Evolutionary conservation across 2,888 invertebrate species (phyloP), one percentile per base, ranked within the genome.

Genomic region (Cosmorhoe ocellata): DNA sequence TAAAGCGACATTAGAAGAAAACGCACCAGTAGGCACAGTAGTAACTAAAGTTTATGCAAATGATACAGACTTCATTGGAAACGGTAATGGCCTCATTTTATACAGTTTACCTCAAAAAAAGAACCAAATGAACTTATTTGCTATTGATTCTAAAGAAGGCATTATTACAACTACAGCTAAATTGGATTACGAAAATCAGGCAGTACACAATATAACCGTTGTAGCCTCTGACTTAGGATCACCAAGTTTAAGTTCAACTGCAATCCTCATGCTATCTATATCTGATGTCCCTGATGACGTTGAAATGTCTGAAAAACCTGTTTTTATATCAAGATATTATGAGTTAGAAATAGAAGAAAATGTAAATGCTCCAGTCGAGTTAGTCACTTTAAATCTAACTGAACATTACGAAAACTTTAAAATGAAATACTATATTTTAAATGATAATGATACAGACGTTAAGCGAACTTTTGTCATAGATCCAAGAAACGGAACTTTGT

Each of bases 81-180:
- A 97, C 69, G 97, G 97, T n/a, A 97, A 97, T 69, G 97, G 97
- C 0, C 81, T 96, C 33, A 93, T 97, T 1, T 81, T 97, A 0
- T 97, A 95, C 61, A 95, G 95, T 63, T 87, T 97, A 34, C 92
- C 93, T 0, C 93, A 94, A 53, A 91, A 91, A 56, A 93, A 92
- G 56, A 91, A 93, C 66, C 90, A 92, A 30, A 82, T 92, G 0
- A 92, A 91, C 67, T 78, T 94, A 33, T 97, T 97, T 71, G 91
- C 94, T 12, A 95, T 97, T 41, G 97, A 97, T 74, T 96, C 96
- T 0, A 95, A 96, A 67, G 96, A 97, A 69, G 97, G 97, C 7
- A 91, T 94, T 0, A 92, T 97, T 0, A 94, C 95, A 5, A 96
- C 96, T 0, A 92, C 94, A 1, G 92, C 93, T 0, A 92, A 92